These are phyloP conservation scores for Lophius americanus DNA, from an alignment of 2,797 vertebrate genomes.

Conservation along the genomic window DNA sequence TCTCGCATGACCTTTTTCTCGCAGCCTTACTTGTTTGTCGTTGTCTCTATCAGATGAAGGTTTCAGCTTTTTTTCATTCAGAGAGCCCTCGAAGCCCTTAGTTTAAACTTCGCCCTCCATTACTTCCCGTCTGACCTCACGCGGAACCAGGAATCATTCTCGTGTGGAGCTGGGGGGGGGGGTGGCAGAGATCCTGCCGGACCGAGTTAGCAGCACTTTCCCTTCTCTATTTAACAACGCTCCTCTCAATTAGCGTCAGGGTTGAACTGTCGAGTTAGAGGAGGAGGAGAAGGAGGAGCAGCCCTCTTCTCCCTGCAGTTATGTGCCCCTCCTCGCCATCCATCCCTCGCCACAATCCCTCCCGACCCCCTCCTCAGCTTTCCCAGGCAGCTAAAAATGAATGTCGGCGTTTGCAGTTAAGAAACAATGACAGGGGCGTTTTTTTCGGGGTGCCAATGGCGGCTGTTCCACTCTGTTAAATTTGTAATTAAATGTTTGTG, in stretches of 20 bases:
- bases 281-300: constrained; percentile 49
- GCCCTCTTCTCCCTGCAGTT: constrained; percentile 52
- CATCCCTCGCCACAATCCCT: constrained; percentile 45
- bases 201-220: constrained; percentile 77
- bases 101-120: constrained; percentile 64
- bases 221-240: constrained; percentile 76
- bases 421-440: constrained; percentile 81
- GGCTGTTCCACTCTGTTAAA: constrained; percentile 85
- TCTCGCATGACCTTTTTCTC: too few species aligned
- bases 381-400: constrained; percentile 83
- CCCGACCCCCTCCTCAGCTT: constrained; percentile 66
- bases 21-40: not conserved
- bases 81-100: constrained; percentile 52
- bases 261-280: constrained; percentile 24
- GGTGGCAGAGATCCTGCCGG: constrained; percentile 65
- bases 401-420: constrained; percentile 86
- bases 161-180: constrained; percentile 13
- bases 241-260: constrained; percentile 75
- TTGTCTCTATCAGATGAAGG: not conserved
- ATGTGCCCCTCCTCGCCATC: constrained; percentile 37
- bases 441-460: constrained; percentile 68
- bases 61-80: constrained; percentile 9
- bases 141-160: constrained; percentile 59
- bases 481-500: constrained; percentile 83
- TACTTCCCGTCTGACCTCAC: constrained; percentile 56